Conservation (phyloP, 2,113 vertebrate species). For the Rattus norvegicus region GRCr8 NC_086023.1:60204501-60205000, state of each 20-base stretch:
- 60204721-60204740: constrained; percentile 88
- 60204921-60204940: background rate
- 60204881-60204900: background rate
- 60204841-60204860: background rate
- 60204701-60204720: constrained; percentile 91
- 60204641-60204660: constrained; percentile 58
- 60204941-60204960: constrained; percentile 44
- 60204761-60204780: constrained; percentile 90
- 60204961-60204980: background rate
- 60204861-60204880: background rate
- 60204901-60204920: background rate
- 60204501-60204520: background rate
- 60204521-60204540: constrained; percentile 46
- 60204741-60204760: constrained; percentile 84
- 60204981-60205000: background rate
- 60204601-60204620: background rate
- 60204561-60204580: constrained; percentile 45
- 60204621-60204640: constrained; percentile 21
- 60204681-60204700: constrained; percentile 92
- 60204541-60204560: background rate
- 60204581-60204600: constrained; percentile 24
- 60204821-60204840: background rate
- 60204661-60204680: constrained; percentile 83
- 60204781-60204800: constrained; percentile 59
- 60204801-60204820: background rate